A percentile compares a stretch with the other conserved stretches of the same genome.
These are phyloP conservation scores for Nemurella pictetii DNA, from an alignment of 2,888 invertebrate species.

Conservation along the genomic window DNA sequence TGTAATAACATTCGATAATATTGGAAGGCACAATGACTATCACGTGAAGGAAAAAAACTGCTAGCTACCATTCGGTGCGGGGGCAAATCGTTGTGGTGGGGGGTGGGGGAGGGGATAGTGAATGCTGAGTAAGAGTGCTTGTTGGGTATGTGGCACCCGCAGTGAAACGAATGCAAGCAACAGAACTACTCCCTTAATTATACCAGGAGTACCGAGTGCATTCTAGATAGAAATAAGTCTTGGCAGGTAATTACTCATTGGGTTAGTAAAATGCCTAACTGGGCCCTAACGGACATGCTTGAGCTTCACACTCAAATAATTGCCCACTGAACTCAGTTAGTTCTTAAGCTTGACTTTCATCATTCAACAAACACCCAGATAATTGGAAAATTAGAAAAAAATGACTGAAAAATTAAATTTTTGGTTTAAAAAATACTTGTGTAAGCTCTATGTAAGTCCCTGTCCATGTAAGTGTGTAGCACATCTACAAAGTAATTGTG, in stretches of 20 bases:
- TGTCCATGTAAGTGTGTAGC: too few species aligned
- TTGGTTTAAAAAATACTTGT: neutral
- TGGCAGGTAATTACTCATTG: neutral
- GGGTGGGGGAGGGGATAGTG: too few species aligned
- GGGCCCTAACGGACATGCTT: neutral
- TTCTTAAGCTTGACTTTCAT: neutral
- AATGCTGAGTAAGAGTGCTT: neutral
- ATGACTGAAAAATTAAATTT: neutral
- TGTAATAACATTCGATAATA: neutral
- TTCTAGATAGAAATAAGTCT: neutral
- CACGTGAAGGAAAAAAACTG: neutral
- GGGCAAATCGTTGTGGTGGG: neutral
- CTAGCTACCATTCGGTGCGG: neutral
- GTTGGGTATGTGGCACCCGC: too few species aligned
- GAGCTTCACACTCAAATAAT: neutral
- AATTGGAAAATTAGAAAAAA: neutral
- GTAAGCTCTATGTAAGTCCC: too few species aligned
- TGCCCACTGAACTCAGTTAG: neutral
- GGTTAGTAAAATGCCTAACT: too few species aligned
- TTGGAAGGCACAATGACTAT: neutral
- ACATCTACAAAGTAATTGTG: neutral
- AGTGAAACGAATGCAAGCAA: constrained; percentile 36
- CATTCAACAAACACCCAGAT: neutral
- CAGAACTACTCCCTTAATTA: constrained; percentile 36
- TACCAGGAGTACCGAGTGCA: constrained; percentile 22